Conservation (phyloP, 2,113 vertebrate genomes). For the Zosterops hypoxanthus region DNA sequence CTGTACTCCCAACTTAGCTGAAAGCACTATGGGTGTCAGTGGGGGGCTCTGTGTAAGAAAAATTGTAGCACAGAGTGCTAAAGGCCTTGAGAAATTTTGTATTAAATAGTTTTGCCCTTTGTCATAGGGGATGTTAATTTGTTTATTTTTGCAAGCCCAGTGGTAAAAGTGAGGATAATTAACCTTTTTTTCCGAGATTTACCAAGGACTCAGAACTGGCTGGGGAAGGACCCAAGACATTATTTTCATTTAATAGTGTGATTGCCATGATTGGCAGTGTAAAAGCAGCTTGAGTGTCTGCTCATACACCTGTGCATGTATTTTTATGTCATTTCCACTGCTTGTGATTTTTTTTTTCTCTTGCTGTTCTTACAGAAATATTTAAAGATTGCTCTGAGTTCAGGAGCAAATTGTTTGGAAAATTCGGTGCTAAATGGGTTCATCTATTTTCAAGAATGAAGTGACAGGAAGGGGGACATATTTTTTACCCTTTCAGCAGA, state of each 20-base stretch:
- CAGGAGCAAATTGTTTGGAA: slow-evolving; percentile 22
- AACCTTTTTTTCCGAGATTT: neutral
- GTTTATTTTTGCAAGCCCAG: neutral
- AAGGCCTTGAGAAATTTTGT: neutral
- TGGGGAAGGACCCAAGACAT: neutral
- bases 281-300: neutral
- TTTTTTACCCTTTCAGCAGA: neutral
- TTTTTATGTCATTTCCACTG: neutral
- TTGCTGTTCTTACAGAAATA: neutral
- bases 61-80: neutral
- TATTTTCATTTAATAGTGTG: neutral
- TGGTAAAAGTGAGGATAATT: neutral
- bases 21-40: neutral
- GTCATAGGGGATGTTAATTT: neutral
- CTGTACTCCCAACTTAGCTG: neutral
- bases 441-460: neutral
- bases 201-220: neutral
- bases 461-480: neutral
- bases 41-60: neutral
- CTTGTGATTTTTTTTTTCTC: neutral
- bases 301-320: neutral
- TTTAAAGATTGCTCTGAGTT: neutral
- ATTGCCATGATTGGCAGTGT: neutral
- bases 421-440: neutral
- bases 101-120: neutral